Evolutionary conservation across 2,797 vertebrate species (phyloP).

Genomic region (Leptatherina wallacei): DNA sequence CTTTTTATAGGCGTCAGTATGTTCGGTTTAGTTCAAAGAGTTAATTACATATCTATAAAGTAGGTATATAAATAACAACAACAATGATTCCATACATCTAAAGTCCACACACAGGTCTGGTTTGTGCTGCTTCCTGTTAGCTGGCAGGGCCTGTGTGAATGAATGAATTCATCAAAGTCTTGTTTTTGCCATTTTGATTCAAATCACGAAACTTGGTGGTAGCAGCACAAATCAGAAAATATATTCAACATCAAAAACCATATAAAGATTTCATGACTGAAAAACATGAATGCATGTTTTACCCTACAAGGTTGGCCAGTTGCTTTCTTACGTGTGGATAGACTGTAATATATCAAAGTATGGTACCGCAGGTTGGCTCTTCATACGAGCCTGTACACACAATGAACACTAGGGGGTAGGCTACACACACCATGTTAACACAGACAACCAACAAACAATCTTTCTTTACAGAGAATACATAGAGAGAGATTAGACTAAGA

Average conservation of each 20-base stretch:
- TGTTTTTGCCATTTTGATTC: neutral
- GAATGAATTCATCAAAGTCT: slow-evolving; percentile 3
- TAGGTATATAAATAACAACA: slow-evolving; percentile 77
- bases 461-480: slow-evolving; percentile 65
- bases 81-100: slow-evolving; percentile 74
- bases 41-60: slow-evolving; percentile 75
- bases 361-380: slow-evolving; percentile 51
- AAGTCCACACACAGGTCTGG: slow-evolving; percentile 51
- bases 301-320: slow-evolving; percentile 61
- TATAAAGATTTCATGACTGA: slow-evolving; percentile 38
- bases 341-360: slow-evolving; percentile 52
- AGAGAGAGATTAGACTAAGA: slow-evolving; percentile 57
- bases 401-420: slow-evolving; percentile 67
- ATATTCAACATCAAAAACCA: slow-evolving; percentile 34
- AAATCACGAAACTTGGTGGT: slow-evolving; percentile 7
- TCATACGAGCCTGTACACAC: slow-evolving; percentile 52
- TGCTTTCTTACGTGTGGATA: slow-evolving; percentile 45
- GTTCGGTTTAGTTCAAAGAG: slow-evolving; percentile 65
- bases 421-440: slow-evolving; percentile 69
- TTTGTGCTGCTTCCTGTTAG: slow-evolving; percentile 46
- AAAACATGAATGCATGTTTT: slow-evolving; percentile 55
- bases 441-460: slow-evolving; percentile 54
- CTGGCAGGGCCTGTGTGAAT: neutral
- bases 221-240: slow-evolving; percentile 55
- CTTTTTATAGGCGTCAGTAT: slow-evolving; percentile 56